Base-by-base conservation (phyloP, 2,113 vertebrate species). In the Salvator merianae region DNA sequence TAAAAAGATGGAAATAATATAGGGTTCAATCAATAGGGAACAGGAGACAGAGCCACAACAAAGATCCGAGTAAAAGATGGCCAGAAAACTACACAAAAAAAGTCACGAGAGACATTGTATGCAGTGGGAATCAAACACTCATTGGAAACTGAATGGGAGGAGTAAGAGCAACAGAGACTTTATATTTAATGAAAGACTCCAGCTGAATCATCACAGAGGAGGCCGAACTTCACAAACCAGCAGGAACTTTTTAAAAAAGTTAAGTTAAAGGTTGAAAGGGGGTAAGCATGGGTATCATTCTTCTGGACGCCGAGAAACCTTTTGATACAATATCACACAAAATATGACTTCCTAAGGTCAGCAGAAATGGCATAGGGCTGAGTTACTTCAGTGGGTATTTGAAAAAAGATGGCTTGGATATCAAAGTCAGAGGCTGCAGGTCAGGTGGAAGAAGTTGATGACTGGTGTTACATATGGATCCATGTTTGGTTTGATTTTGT, bases 271-370 rank as follows among this genome's bases (percentile, higher is more conserved):
- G 77, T 83, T 82, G 85, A 47, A 18, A 71, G 68, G 86, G 78
- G 72, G 86, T 82, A 88, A 59, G 38, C 36, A 53, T 81, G 65
- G 55, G 14, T 87, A 77, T 43, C 82, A 14, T 83, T 90, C 55
- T 79, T 82, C n/a, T 90, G 85, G 88, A 85, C 82, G 65, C 85
- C 55, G 82, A 79, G 86, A 90, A 92, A 81, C 7, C 7, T 90
- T 86, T 82, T 91, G 83, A 86, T 90, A 77, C 80, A 1, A 0
- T 83, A 77, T 82, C 73, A 72, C 13, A 86, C 34, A 83, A 84
- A 91, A 86, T 43, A 47, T 81, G 87, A 18, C 14, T 90, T 88
- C 86, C 86, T 84, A 79, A 87, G 79, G 88, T 84, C 81, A 63
- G 43, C 86, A 84, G 73, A 74, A 38, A 87, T 73, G 32, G 79